Conservation (phyloP, 2,113 vertebrate species). For the Helogale parvula region DNA sequence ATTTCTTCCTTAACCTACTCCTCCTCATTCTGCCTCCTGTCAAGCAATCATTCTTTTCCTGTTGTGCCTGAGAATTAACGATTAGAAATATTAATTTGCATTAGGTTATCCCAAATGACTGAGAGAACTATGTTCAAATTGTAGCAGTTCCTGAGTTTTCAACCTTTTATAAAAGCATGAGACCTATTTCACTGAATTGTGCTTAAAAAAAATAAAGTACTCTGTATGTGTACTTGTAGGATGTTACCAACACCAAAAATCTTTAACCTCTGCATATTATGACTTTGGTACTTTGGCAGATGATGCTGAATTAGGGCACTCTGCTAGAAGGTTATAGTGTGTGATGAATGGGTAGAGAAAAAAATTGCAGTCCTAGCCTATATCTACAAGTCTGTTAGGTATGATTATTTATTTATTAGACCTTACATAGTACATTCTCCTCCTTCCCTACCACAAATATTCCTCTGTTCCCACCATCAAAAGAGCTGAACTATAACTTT, state of each 20-base stretch:
- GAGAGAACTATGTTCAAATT: slow-evolving; percentile 13
- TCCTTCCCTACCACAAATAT: not conserved
- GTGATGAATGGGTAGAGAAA: slow-evolving; percentile 28
- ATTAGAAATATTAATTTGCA: slow-evolving; percentile 55
- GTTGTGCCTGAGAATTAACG: slow-evolving; percentile 18
- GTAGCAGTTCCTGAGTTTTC: slow-evolving; percentile 31
- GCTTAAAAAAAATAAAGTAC: slow-evolving; percentile 22
- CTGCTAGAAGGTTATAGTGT: slow-evolving; percentile 38
- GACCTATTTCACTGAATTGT: slow-evolving; percentile 33
- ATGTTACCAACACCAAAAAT: slow-evolving; percentile 42
- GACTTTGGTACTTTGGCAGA: slow-evolving; percentile 53
- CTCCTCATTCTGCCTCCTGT: not conserved
- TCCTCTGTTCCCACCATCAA: not conserved
- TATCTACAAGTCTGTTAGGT: slow-evolving; percentile 34
- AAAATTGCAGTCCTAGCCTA: not conserved
- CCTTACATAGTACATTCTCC: not conserved
- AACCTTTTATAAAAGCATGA: slow-evolving; percentile 20
- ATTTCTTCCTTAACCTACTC: slow-evolving; percentile 26
- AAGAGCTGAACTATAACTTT: not conserved
- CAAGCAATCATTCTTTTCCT: slow-evolving; percentile 51
- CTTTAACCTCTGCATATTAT: slow-evolving; percentile 36
- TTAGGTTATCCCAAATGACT: not conserved
- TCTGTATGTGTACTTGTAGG: slow-evolving; percentile 5
- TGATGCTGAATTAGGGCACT: slow-evolving; percentile 50
- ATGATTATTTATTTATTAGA: slow-evolving; percentile 28